phyloP scores from a whole-genome alignment of 2,113 vertebrate species.

The Petrocephalus microphthalmus region DNA sequence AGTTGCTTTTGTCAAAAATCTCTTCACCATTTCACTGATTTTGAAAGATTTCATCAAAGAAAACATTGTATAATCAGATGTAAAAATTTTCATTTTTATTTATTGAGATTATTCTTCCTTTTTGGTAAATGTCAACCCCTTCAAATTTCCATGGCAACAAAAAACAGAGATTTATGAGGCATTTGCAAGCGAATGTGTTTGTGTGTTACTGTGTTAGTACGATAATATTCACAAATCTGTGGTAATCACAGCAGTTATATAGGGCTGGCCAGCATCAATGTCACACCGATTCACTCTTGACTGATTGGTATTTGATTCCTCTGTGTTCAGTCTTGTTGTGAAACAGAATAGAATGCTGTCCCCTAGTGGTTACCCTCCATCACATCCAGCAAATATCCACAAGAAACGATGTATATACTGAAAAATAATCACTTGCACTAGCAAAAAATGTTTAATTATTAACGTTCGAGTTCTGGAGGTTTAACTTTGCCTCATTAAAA shows the following conservation, averaged over 20 bases:
- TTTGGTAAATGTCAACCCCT: not conserved
- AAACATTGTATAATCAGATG: not conserved
- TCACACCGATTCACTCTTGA: not conserved
- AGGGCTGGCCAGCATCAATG: not conserved
- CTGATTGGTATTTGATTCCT: not conserved
- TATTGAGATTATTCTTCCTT: not conserved
- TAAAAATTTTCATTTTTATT: not conserved
- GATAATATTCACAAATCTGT: not conserved
- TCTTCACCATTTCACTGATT: not conserved
- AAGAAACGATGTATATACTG: not conserved
- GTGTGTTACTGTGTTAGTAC: not conserved
- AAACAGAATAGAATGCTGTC: not conserved
- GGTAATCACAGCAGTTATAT: not conserved
- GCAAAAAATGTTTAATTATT: not conserved
- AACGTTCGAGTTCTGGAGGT: not conserved
- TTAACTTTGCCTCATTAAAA: not conserved
- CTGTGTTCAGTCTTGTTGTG: not conserved
- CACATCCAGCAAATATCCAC: not conserved
- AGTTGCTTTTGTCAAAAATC: not conserved
- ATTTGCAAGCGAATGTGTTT: not conserved
- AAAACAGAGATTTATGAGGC: not conserved
- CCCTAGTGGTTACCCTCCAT: not conserved
- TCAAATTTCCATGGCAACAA: slow-evolving; percentile 3
- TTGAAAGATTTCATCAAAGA: not conserved
- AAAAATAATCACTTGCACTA: not conserved